Evolutionary conservation across 2,888 invertebrate genomes (phyloP), one percentile per base, ranked within the genome.

Genomic region (Carcina quercana): DNA sequence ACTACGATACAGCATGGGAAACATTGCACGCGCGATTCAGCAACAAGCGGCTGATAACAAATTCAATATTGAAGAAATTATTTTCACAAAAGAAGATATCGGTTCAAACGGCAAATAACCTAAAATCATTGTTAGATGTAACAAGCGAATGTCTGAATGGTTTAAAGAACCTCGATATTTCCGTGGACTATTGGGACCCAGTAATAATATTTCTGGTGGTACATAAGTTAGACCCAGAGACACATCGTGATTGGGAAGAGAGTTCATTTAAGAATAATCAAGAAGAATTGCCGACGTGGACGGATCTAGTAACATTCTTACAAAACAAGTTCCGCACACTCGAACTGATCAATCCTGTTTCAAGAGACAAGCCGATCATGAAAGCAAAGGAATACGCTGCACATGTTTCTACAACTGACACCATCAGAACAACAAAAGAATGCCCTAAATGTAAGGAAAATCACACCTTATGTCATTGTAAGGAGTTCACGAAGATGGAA

Each of bases 171-270:
- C n/a, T 50, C 8, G 24, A 39, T 5, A 29, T 51, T 7, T 3
- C 11, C 5, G 45, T 36, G 0, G 38, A 42, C 12, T 38, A 40
- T 15, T 53, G 45, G 48, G 47, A 50, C 38, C 43, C 43, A 8
- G 4, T 53, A 17, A 38, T 51, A 7, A 37, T 53, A 29, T 48
- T 43, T 38, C 30, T 51, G 5, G 35, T 47, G 0, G 29, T 30
- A 5, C 47, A 47, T 25, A 56, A 52, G 22, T 36, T 51, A 13
- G 51, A 54, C 21, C 14, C 34, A 25, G 49, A 47, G 28, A 32
- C 47, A 8, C 43, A 41, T 5, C 46, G 33, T 25, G 33, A 25
- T 5, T 45, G 46, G 44, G 47, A 50, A 28, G 34, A 43, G 14
- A 10, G 32, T 17, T 25, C 25, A 28, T 14, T n/a, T 10, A n/a